These are phyloP conservation scores for Ischnura elegans DNA, from an alignment of 2,888 invertebrate genomes.

Conservation along the genomic window DNA sequence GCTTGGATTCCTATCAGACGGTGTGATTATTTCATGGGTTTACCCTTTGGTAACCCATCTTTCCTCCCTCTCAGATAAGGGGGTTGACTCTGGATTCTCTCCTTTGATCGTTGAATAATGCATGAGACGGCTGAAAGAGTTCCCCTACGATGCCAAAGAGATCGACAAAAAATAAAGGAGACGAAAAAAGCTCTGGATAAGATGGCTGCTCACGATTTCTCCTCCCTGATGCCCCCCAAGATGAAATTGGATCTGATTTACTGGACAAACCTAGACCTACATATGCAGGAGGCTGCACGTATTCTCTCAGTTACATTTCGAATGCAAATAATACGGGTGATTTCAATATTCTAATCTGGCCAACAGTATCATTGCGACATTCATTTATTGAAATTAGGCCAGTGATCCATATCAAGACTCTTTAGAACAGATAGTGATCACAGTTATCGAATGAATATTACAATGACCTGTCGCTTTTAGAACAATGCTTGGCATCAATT, in stretches of 20 bases:
- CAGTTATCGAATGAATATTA: background rate
- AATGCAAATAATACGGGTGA: background rate
- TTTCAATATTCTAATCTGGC: background rate
- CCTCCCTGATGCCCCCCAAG: constrained; percentile 10
- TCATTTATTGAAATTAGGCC: background rate
- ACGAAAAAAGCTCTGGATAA: background rate
- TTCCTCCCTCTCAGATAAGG: background rate
- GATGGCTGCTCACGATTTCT: constrained; percentile 43
- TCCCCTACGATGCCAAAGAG: constrained; percentile 18
- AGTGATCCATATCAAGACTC: background rate
- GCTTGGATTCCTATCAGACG: constrained; percentile 38
- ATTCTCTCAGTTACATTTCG: background rate
- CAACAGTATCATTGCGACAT: background rate
- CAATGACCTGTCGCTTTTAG: background rate
- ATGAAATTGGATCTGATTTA: constrained; percentile 26
- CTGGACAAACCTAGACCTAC: background rate
- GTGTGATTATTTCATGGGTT: constrained; percentile 47
- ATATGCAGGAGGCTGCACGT: constrained; percentile 1
- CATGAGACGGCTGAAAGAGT: constrained; percentile 31
- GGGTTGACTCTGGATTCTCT: background rate
- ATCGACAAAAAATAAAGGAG: background rate
- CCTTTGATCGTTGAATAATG: constrained; percentile 34
- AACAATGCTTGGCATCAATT: background rate
- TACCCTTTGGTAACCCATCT: background rate
- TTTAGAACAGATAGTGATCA: background rate